Conservation (phyloP, 1,140 invertebrate genomes). For the Ostrea edulis region DNA sequence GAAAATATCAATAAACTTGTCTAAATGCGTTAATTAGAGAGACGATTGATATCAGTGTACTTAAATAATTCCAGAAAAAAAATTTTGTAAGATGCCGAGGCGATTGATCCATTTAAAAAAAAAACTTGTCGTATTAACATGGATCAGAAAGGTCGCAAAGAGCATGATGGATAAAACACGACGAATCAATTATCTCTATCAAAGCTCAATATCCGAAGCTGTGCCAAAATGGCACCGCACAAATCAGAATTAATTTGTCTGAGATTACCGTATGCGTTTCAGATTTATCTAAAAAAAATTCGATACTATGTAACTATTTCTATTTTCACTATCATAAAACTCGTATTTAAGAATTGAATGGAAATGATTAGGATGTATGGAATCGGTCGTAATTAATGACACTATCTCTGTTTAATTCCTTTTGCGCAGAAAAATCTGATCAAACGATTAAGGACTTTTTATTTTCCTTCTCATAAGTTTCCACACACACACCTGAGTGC, state of each 20-base stretch:
- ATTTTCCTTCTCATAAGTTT: neutral
- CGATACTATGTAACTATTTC: no score
- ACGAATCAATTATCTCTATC: neutral
- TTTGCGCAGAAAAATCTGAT: no score
- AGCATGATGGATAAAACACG: neutral
- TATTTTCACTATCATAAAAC: no score
- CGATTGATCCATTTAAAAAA: neutral
- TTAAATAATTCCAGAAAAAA: neutral
- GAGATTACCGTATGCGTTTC: neutral
- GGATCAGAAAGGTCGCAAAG: neutral
- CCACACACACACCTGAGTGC: neutral
- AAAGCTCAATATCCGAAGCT: neutral
- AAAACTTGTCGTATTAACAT: neutral
- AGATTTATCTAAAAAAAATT: no score
- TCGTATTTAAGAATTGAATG: no score
- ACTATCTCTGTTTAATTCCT: no score
- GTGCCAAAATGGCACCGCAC: neutral
- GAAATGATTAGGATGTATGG: no score
- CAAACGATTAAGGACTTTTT: no score
- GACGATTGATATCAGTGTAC: neutral
- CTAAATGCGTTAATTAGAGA: neutral
- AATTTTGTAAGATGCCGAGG: no score
- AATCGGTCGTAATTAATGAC: no score
- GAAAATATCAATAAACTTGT: no score
- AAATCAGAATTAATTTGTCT: neutral